Evolutionary conservation across 2,888 invertebrate species (phyloP), one percentile per base, ranked within the genome.

Genomic region (Tholera decimalis): DNA sequence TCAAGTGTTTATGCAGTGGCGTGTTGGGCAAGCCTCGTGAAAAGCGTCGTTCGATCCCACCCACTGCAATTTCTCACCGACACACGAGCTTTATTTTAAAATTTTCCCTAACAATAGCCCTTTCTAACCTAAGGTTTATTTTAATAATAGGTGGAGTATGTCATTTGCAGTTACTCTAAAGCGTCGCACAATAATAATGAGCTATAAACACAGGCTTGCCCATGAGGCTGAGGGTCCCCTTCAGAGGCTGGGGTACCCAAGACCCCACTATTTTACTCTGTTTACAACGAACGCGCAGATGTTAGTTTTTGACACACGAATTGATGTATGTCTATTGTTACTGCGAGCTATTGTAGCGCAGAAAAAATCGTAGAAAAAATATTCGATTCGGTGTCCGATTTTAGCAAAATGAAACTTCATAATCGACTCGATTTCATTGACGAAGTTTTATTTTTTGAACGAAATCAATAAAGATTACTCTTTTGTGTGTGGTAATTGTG

Each of bases 301-400:
- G 95, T 94, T 94, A 94, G 94, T 95, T 95, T 95, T 95, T 95
- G 95, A 95, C 95, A 95, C 95, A 93, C 82, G 90, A 93, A 94
- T 95, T 95, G 94, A 95, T 95, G 95, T 94, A 93, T 90, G 88
- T 89, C 91, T 87, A 88, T 95, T 95, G 94, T 94, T 94, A 80
- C 80, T 82, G 85, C 83, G 79, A 76, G 76, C 89, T 87, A 94
- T 94, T 93, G 90, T 87, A 85, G 83, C 86, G 81, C 87, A 83
- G 89, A 88, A 91, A 93, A 93, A 94, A 94, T 90, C 91, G 88
- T 89, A 89, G 73, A 75, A 89, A 93, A 93, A 94, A 90, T 79
- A 85, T 77, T 87, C 84, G 88, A 88, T 90, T 79, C 85, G 86
- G 85, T 88, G 88, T 90, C 88, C 84, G 89, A 91, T 92, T 92